Evolutionary conservation across 2,113 vertebrate genomes (phyloP), one percentile per base, ranked within the genome.

Genomic region (Coturnix japonica): DNA sequence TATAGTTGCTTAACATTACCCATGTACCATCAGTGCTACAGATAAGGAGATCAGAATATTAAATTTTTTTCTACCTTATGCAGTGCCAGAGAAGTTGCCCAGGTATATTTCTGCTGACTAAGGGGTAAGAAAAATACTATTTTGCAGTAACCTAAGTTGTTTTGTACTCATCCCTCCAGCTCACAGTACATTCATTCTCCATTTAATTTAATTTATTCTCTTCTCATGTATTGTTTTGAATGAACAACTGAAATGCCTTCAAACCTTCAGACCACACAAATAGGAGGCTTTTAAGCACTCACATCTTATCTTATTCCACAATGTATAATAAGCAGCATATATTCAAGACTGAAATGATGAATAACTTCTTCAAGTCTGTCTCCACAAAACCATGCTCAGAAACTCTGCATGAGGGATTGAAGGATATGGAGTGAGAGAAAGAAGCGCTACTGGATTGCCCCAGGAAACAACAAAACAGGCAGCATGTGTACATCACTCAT

Each of bases 381-480:
- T 54, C 59, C 61, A 35, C 31, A 33, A 75, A 81, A 47, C 7
- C 26, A n/a, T 15, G 19, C 8, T 56, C 33, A 28, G 21, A 2
- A 25, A 81, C 74, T 49, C 63, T 33, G n/a, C 35, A 53, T 0
- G 0, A 13, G 5, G 44, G 46, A 77, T 37, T 61, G 53, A 76
- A 67, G 28, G 30, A 54, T 1, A 9, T 33, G 60, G 25, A 46
- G 1, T 76, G 49, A 78, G 6, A 8, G 9, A 35, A 57, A 57
- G 19, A 51, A 64, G 9, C 5, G 10, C 13, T 85, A 17, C 14
- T 15, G 56, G 31, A 51, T 22, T 14, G 41, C 20, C 47, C 30
- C 1, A 35, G 60, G 7, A 74, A 65, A 61, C 9, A 74, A 14
- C 0, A 0, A 9, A 76, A 43, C 2, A 3, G 10, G 35, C 37